Conservation (phyloP, 2,113 vertebrate genomes). For the Malaclemys terrapin region DNA sequence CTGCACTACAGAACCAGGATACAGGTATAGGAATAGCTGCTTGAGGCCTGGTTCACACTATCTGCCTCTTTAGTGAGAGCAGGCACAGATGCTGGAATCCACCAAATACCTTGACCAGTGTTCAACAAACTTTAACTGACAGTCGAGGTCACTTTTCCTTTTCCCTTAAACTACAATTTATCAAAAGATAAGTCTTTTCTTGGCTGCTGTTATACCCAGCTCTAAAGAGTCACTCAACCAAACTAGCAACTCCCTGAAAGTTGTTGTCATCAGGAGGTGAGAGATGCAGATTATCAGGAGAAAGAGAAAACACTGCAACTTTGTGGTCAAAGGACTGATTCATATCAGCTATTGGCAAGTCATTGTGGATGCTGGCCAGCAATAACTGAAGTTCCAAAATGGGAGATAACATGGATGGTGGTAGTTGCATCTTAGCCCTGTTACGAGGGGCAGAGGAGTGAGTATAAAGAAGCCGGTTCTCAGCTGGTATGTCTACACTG, state of each 20-base stretch:
- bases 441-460: neutral
- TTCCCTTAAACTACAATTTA: neutral
- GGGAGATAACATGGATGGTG: neutral
- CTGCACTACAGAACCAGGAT: too few relatives aligned
- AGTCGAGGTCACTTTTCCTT: neutral
- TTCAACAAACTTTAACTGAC: accelerated
- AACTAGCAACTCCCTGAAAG: neutral
- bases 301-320: neutral
- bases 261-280: neutral
- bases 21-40: too few relatives aligned
- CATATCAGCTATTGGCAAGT: neutral
- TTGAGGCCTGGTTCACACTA: too few relatives aligned
- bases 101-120: neutral
- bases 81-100: neutral
- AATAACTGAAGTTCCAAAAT: neutral
- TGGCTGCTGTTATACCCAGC: neutral
- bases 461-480: neutral
- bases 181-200: neutral
- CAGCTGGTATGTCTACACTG: neutral
- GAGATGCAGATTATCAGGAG: neutral
- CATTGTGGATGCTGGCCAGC: neutral
- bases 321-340: neutral
- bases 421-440: neutral
- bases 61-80: neutral
- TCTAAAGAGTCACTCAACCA: neutral